Conservation (phyloP, 2,797 vertebrate genomes). For the Erethizon dorsatum region DNA sequence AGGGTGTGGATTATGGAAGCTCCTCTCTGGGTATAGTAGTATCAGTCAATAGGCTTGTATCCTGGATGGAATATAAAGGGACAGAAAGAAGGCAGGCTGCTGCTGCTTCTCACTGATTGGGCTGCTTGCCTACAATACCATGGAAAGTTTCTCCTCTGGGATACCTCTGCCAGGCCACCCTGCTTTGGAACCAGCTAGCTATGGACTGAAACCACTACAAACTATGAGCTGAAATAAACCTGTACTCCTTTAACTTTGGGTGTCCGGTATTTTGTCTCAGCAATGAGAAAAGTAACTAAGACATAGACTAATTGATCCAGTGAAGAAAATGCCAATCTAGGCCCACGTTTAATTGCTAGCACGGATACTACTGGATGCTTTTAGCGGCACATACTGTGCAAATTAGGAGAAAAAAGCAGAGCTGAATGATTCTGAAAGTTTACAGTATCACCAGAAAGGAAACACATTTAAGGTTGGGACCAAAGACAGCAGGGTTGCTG, state of each 20-base stretch:
- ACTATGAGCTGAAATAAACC: not conserved
- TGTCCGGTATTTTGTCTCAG: not conserved
- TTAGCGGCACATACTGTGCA: not conserved
- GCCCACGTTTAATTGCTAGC: not conserved
- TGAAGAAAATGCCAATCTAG: not conserved
- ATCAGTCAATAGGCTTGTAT: not conserved
- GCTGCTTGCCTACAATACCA: not conserved
- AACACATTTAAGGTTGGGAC: not conserved
- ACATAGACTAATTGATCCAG: not conserved
- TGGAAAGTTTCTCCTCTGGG: not conserved
- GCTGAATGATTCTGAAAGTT: not conserved
- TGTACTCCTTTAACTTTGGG: not conserved
- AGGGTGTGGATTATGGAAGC: not conserved
- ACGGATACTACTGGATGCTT: not conserved
- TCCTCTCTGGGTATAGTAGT: not conserved
- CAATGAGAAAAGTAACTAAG: not conserved
- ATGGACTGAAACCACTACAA: not conserved
- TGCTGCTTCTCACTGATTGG: not conserved
- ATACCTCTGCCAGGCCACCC: too few species aligned
- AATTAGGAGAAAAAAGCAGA: not conserved
- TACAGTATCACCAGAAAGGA: not conserved
- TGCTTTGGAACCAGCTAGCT: not conserved
- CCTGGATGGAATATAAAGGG: not conserved
- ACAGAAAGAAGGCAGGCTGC: not conserved
- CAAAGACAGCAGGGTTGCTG: not conserved